Evolutionary conservation across 2,797 vertebrate species (phyloP).

Genomic region (Melanotaenia nigrans): DNA sequence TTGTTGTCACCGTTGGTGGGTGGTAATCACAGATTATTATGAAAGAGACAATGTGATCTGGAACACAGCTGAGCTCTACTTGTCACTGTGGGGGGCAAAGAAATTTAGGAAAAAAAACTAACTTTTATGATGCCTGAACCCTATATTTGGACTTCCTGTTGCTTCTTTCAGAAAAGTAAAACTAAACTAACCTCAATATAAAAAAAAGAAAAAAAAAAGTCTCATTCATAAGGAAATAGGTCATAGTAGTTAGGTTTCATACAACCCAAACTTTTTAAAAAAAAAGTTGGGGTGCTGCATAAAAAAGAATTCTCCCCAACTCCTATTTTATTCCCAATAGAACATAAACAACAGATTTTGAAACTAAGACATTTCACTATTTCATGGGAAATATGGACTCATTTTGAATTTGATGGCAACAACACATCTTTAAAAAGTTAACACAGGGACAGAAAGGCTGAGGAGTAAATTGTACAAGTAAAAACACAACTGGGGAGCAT

Average conservation of each 20-base stretch:
- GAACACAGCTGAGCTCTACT: not conserved
- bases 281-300: not conserved
- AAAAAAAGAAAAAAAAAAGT: not conserved
- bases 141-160: not conserved
- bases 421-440: not conserved
- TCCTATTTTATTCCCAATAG: no score
- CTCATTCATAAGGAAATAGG: no score
- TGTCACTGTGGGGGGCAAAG: not conserved
- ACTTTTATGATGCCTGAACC: not conserved
- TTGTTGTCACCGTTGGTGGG: not conserved
- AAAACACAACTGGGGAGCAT: no score
- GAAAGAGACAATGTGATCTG: not conserved
- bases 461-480: no score
- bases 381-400: no score
- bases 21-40: not conserved
- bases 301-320: not conserved
- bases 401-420: no score
- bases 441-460: not conserved
- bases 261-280: not conserved
- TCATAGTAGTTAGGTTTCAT: not conserved
- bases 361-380: no score
- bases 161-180: not conserved
- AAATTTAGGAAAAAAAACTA: not conserved
- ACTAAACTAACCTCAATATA: not conserved
- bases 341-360: no score